Conservation (phyloP, 2,113 vertebrate genomes). For the Pontoporia blainvillei region DNA sequence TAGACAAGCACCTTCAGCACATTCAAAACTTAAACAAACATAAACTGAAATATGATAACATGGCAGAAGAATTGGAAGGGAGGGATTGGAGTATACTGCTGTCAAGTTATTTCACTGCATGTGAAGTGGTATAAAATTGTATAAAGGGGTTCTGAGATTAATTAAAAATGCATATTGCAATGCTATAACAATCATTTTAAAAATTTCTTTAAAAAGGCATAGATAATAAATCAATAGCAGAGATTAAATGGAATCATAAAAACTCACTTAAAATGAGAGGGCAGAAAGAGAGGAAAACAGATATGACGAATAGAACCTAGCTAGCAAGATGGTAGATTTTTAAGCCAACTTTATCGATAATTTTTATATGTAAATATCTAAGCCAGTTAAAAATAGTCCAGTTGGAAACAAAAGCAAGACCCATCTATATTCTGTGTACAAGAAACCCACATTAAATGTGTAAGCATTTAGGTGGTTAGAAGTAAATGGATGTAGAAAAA, state of each 20-base stretch:
- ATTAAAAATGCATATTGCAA: not conserved
- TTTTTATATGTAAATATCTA: not conserved
- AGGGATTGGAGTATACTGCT: not conserved
- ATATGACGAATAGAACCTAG: not conserved
- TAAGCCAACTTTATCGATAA: not conserved
- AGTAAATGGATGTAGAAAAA: not conserved
- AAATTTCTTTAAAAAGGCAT: not conserved
- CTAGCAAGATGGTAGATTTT: not conserved
- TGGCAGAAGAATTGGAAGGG: not conserved
- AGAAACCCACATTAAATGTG: not conserved
- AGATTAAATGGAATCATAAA: not conserved
- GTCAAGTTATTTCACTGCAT: not conserved
- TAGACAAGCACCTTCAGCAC: not conserved
- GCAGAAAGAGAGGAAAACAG: not conserved
- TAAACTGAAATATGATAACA: too few species aligned
- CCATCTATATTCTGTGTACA: not conserved
- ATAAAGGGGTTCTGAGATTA: not conserved
- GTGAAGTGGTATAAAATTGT: accelerated
- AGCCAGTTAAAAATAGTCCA: not conserved
- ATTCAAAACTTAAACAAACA: not conserved
- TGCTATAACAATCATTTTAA: not conserved
- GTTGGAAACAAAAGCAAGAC: not conserved
- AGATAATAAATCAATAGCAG: not conserved
- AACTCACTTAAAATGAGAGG: not conserved
- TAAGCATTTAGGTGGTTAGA: not conserved